A percentile compares a stretch with the other conserved stretches of the same genome.
phyloP scores from a whole-genome alignment of 2,113 vertebrate genomes.

The Albula goreensis region DNA sequence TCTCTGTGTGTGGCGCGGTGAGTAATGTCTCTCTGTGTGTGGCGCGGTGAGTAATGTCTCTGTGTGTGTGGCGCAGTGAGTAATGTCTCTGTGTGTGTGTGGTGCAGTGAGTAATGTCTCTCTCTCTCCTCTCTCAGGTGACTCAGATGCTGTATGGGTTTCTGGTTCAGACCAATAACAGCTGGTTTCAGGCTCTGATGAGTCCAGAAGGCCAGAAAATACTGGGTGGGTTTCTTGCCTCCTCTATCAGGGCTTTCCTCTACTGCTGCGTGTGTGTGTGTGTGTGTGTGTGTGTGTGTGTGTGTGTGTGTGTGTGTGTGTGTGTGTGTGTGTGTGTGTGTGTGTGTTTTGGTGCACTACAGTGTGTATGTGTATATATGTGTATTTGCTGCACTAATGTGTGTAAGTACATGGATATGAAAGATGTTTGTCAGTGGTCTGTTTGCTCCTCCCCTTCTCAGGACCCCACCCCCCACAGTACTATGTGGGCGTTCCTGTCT shows the following conservation, averaged over 20 bases:
- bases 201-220: constrained; percentile 63
- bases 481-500: constrained; percentile 74
- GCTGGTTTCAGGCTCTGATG: constrained; percentile 85
- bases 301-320: not conserved
- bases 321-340: not conserved
- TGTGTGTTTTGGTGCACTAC: too few species aligned
- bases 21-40: too few species aligned
- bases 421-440: not conserved
- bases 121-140: constrained; percentile 70
- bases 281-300: not conserved
- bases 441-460: constrained; percentile 42
- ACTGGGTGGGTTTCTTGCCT: constrained; percentile 67
- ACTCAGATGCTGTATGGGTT: constrained; percentile 84
- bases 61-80: too few species aligned
- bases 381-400: too few species aligned
- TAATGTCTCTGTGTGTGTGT: too few species aligned
- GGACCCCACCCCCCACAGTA: constrained; percentile 75
- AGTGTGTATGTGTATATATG: too few species aligned
- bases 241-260: too few species aligned
- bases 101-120: too few species aligned
- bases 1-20: too few species aligned
- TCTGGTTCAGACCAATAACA: constrained; percentile 83
- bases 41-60: too few species aligned
- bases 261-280: not conserved
- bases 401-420: not conserved